These are phyloP conservation scores for Rhynchonycteris naso DNA, from an alignment of 2,797 vertebrate genomes.

Conservation along the genomic window DNA sequence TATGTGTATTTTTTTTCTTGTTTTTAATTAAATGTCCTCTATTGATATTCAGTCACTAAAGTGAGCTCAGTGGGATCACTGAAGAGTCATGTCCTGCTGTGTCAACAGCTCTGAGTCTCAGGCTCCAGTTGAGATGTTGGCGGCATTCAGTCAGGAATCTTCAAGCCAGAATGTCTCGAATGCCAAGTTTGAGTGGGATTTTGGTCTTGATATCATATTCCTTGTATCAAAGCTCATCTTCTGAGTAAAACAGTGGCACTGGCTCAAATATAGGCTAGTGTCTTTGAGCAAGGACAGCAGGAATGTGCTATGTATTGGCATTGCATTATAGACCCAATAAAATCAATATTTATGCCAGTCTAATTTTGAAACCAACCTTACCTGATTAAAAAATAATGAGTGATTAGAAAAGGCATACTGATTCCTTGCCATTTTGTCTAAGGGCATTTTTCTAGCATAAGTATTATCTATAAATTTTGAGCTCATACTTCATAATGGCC, in stretches of 20 bases:
- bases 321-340: background rate
- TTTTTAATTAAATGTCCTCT: slow-evolving; percentile 23
- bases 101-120: background rate
- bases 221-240: slow-evolving; percentile 37
- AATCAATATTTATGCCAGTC: background rate
- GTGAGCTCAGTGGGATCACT: background rate
- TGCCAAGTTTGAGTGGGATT: background rate
- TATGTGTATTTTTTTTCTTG: background rate
- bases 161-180: background rate
- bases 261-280: background rate
- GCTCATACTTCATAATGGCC: background rate
- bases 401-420: background rate
- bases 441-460: background rate
- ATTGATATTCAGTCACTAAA: background rate
- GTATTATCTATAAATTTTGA: background rate
- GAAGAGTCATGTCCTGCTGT: background rate
- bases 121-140: background rate
- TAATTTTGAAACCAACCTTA: background rate
- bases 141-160: background rate
- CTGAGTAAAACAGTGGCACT: background rate
- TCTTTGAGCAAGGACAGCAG: background rate
- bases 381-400: background rate
- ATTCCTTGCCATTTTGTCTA: slow-evolving; percentile 7
- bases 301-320: background rate
- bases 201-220: background rate